phyloP scores from a whole-genome alignment of 1,140 invertebrate genomes.

The Drosophila setifemur region DNA sequence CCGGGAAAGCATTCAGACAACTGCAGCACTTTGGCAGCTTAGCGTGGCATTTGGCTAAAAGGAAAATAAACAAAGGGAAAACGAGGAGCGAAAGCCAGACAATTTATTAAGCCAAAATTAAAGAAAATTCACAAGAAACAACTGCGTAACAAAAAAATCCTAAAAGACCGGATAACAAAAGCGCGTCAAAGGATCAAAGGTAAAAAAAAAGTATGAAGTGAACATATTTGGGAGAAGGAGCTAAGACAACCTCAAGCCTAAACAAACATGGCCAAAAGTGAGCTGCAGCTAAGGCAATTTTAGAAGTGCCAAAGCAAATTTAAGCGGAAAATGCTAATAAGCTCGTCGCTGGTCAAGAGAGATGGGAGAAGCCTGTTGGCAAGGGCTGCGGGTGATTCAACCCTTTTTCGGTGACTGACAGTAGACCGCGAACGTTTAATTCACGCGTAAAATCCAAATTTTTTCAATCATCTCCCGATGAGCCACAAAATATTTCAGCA shows the following conservation, averaged over 20 bases:
- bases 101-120: constrained; percentile 72
- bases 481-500: constrained; percentile 73
- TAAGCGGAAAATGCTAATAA: constrained; percentile 81
- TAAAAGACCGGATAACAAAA: constrained; percentile 55
- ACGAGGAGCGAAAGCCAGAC: constrained; percentile 26
- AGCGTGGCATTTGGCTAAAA: constrained; percentile 61
- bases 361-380: constrained; percentile 17
- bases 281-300: constrained; percentile 56
- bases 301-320: constrained; percentile 73
- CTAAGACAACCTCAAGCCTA: constrained; percentile 49
- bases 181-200: constrained; percentile 79
- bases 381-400: constrained; percentile 30
- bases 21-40: constrained; percentile 74
- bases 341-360: constrained; percentile 43
- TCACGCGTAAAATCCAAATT: constrained; percentile 72
- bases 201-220: constrained; percentile 24
- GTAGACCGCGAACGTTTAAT: constrained; percentile 72
- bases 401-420: constrained; percentile 47
- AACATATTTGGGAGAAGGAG: constrained; percentile 18
- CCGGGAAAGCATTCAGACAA: constrained; percentile 49
- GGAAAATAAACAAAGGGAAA: constrained; percentile 66
- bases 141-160: constrained; percentile 9
- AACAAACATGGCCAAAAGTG: constrained; percentile 59
- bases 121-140: constrained; percentile 37
- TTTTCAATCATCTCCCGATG: constrained; percentile 76